Conservation (phyloP, 2,113 vertebrate genomes). For the Thymallus thymallus region DNA sequence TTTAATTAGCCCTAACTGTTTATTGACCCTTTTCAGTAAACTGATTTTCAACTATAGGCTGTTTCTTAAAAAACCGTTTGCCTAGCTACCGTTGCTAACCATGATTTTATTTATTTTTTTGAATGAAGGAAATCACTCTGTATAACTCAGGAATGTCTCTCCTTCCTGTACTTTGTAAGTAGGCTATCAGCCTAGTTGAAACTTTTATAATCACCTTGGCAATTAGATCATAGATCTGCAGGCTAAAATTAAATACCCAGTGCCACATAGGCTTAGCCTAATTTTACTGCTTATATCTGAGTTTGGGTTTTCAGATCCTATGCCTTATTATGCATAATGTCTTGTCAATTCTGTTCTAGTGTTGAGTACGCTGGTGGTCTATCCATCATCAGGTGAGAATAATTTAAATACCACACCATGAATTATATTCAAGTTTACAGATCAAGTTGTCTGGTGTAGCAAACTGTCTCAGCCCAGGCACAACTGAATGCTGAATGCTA, state of each 20-base stretch:
- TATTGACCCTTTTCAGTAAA: too few species aligned
- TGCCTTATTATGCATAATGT: neutral
- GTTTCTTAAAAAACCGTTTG: too few species aligned
- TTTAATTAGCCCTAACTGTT: too few species aligned
- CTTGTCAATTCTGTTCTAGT: neutral
- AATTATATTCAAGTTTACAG: neutral
- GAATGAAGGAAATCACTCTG: neutral
- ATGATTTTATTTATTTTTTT: too few species aligned
- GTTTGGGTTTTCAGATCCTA: neutral
- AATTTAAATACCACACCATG: neutral
- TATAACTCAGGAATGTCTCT: neutral
- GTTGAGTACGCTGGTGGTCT: neutral
- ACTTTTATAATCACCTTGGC: neutral
- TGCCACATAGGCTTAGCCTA: neutral
- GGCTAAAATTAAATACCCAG: neutral
- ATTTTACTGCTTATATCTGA: neutral
- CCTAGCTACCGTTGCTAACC: too few species aligned
- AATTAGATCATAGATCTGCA: neutral
- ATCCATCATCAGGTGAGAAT: neutral
- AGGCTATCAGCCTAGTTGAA: neutral
- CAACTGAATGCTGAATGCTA: slow-evolving; percentile 6
- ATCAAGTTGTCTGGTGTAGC: neutral
- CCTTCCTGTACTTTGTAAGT: neutral
- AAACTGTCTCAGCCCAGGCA: neutral
- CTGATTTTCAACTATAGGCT: too few species aligned